Evolutionary conservation across 2,797 vertebrate genomes (phyloP).

Genomic region (Taeniopygia guttata): DNA sequence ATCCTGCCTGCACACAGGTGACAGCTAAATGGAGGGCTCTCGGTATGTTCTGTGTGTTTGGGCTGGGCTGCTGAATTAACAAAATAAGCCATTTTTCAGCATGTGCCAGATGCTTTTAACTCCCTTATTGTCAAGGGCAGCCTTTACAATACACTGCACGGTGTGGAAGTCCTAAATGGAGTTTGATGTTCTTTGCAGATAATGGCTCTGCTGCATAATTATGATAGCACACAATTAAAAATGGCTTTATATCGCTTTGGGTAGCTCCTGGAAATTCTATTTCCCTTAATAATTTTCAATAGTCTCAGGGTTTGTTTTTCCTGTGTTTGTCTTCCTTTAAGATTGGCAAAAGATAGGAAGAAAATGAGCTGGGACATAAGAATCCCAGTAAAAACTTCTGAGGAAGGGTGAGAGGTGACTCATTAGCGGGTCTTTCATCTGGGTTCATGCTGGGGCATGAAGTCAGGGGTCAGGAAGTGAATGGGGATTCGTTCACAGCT

Average conservation of each 20-base stretch:
- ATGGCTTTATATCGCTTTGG: background rate
- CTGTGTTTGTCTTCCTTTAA: constrained; percentile 4
- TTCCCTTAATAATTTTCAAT: constrained; percentile 19
- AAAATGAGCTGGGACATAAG: background rate
- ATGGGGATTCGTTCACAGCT: background rate
- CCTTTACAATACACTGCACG: background rate
- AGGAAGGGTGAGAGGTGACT: background rate
- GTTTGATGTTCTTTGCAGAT: constrained; percentile 30
- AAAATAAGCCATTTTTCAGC: background rate
- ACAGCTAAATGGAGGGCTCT: background rate
- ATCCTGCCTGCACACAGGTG: background rate
- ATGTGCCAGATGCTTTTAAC: background rate
- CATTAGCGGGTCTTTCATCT: constrained; percentile 31
- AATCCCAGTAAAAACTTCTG: background rate
- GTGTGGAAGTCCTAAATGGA: background rate
- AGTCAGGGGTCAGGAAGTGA: constrained; percentile 27
- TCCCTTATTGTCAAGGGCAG: background rate
- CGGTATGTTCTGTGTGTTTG: background rate
- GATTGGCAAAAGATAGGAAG: constrained; percentile 18
- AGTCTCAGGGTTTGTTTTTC: constrained; percentile 36
- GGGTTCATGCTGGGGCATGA: background rate
- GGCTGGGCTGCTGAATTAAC: background rate
- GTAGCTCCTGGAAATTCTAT: background rate
- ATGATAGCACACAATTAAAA: background rate
- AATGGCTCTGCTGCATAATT: background rate